Evolutionary conservation across 2,797 vertebrate species (phyloP), one percentile per base, ranked within the genome.

Genomic region (Myoxocephalus aenaeus): DNA sequence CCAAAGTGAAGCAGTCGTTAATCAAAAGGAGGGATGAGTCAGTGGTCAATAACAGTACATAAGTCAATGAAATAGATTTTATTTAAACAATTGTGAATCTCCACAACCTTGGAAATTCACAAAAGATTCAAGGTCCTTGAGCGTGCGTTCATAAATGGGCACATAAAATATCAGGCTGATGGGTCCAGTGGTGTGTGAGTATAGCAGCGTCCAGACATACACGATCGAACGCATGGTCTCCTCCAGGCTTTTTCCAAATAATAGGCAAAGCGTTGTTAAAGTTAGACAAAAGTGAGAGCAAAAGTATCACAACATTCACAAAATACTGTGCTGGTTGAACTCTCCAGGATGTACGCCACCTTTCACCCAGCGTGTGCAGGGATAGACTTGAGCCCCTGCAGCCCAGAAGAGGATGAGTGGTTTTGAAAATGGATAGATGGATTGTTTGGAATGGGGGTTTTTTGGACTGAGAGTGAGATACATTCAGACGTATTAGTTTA

Each of bases 401-500:
- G 34, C 36, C 0, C 40, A 70, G 27, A 71, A 67, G 64, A 76
- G 36, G 38, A 70, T 44, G 56, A 76, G 44, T 71, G 54, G 3
- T 70, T 71, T 73, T 13, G 2, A 67, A 83, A 70, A 70, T 40
- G 4, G 64, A 67, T 65, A 17, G 17, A 68, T 65, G 51, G 36
- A 81, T 42, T 61, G 27, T 14, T 74, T 3, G 27, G 58, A 46
- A 63, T 57, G 40, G 40, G 40, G 11, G 5, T 58, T 71, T 58
- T 64, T 67, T 25, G 10, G 38, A 40, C 1, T 3, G 2, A 13
- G 18, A 66, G 13, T 64, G 13, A 79, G 62, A 62, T 20, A 11
- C 14, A 53, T 59, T 67, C 29, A 34, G 38, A 61, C 44, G 14
- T 29, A 58, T 77, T 51, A 54, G 56, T 75, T 71, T 73, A 71